Evolutionary conservation across 2,888 invertebrate genomes (phyloP).

Genomic region (Drosophila subquinaria): DNA sequence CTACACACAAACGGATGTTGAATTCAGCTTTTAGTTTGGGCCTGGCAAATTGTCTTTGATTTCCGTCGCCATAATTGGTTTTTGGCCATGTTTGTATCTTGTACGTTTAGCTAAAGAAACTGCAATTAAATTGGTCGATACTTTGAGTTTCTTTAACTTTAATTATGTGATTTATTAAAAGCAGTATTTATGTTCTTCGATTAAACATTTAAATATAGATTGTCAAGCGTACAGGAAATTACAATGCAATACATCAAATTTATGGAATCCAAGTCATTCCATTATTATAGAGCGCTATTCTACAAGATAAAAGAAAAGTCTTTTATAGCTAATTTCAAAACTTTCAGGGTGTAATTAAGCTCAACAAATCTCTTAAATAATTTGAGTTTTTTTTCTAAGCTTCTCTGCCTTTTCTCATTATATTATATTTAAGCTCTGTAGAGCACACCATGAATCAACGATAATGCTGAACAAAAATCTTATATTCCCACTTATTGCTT

Average conservation of each 20-base stretch:
- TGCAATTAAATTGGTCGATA: constrained; percentile 51
- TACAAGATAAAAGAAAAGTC: neutral
- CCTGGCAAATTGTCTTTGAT: constrained; percentile 51
- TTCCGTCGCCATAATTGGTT: constrained; percentile 56
- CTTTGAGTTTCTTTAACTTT: constrained; percentile 26
- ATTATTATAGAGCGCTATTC: neutral
- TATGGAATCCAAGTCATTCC: neutral
- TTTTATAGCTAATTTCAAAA: neutral
- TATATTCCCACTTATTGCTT: constrained; percentile 20
- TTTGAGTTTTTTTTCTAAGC: neutral
- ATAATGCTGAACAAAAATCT: constrained; percentile 25
- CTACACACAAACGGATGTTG: constrained; percentile 48
- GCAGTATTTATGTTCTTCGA: constrained; percentile 19
- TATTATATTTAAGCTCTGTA: neutral
- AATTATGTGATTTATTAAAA: constrained; percentile 43
- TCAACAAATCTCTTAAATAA: neutral
- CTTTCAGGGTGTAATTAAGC: neutral
- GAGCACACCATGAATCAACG: constrained; percentile 14
- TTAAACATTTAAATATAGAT: constrained; percentile 19
- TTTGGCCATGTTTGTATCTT: constrained; percentile 21
- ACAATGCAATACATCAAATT: neutral
- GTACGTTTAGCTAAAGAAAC: constrained; percentile 16
- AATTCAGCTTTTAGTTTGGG: constrained; percentile 34
- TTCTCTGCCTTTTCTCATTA: neutral
- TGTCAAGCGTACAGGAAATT: neutral